Percentiles rank a stretch among this genome's conserved stretches.
Evolutionary conservation across 2,797 vertebrate genomes (phyloP).

Genomic region (Bufotes viridis): DNA sequence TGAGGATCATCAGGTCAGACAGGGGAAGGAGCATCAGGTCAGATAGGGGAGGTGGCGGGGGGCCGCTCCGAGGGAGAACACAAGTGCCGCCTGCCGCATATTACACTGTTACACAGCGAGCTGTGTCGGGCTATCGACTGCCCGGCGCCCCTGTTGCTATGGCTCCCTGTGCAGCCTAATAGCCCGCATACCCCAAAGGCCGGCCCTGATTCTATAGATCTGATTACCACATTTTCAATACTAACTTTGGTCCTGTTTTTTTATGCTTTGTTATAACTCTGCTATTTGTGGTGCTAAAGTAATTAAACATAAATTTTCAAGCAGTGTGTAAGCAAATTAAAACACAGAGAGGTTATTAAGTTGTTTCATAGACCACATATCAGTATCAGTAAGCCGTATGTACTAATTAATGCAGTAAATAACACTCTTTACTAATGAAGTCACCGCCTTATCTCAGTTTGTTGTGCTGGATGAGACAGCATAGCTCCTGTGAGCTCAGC

Average conservation of each 20-base stretch:
- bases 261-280: not conserved
- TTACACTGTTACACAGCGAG: too few relatives aligned
- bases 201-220: not conserved
- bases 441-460: constrained; percentile 13
- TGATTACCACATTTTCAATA: not conserved
- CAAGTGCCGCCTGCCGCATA: too few relatives aligned
- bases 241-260: not conserved
- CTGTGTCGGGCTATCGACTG: too few relatives aligned
- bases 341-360: not conserved
- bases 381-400: not conserved
- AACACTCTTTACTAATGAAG: constrained; percentile 29
- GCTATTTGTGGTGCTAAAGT: not conserved
- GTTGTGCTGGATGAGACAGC: not conserved
- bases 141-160: too few relatives aligned
- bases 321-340: not conserved
- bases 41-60: too few relatives aligned
- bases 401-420: constrained; percentile 33
- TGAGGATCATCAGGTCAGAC: too few relatives aligned
- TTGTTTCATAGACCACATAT: not conserved
- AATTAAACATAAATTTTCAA: not conserved
- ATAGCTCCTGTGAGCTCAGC: constrained; percentile 12
- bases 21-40: too few relatives aligned
- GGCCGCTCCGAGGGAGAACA: too few relatives aligned
- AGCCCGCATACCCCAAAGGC: too few relatives aligned
- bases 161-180: too few relatives aligned